Base-by-base conservation (phyloP, 23 tunicate species). In the Clavelina lepadiformis region DNA sequence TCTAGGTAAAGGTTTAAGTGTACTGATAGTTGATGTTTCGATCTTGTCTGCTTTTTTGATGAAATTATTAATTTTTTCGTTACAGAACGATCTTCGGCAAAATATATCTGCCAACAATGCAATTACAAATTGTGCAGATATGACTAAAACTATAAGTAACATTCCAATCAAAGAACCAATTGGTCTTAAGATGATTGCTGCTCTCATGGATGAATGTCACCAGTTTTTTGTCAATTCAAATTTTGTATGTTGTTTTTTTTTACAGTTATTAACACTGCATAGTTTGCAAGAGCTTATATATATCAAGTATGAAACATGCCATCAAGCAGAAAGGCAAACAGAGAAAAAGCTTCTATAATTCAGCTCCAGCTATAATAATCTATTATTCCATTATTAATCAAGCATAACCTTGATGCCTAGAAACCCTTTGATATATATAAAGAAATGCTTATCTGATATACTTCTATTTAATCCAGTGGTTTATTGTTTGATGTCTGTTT, bases 31-130 rank as follows among this genome's bases (percentile, higher is more conserved):
- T n/a, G n/a, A n/a, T n/a, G n/a, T n/a, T n/a, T n/a, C n/a, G n/a
- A n/a, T n/a, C n/a, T n/a, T n/a, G n/a, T n/a, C n/a, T n/a, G n/a
- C 49, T 11, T 11, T 44, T 44, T 44, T 44, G 49, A 44, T 15
- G 49, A 44, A 44, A 15, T 44, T 44, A 15, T 44, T 15, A 44
- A 11, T 44, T n/a, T n/a, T n/a, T n/a, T n/a, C n/a, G n/a, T n/a
- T n/a, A n/a, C 33, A 65, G 71, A 65, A 44, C 3, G 31, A 22
- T 2, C 1, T 65, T 27, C 6, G 8, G 8, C 38, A 65, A 44
- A 21, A 65, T 22, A 23, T 65, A 19, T 29, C 58, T 45, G n/a
- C 38, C 28, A 21, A 24, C 25, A 45, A 65, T 45, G 71, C 71
- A 41, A 3, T 65, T 2, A 26, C 38, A 38, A 37, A 41, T 13